A percentile compares a stretch with the other conserved stretches of the same genome.
Evolutionary conservation across 1,140 invertebrate species (phyloP).

Genomic region (Drosophila parabipectinata): DNA sequence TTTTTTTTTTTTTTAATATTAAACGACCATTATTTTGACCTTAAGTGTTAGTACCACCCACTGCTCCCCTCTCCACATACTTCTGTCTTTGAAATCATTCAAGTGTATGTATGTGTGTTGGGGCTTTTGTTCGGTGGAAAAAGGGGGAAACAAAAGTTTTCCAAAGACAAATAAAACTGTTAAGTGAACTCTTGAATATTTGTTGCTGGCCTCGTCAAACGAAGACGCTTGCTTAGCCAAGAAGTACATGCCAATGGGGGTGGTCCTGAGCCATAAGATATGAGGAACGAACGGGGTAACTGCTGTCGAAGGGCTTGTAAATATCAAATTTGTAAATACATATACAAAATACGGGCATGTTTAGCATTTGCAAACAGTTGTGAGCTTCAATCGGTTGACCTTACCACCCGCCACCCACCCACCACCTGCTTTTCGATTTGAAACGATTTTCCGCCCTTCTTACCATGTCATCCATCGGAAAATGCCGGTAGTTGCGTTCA

Average conservation of each 20-base stretch:
- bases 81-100: conserved; percentile 47
- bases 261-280: not conserved
- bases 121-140: conserved; percentile 6
- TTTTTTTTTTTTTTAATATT: no score
- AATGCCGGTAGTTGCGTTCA: conserved; percentile 19
- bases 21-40: not conserved
- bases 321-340: conserved; percentile 79
- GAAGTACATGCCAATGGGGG: not conserved
- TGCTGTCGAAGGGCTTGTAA: conserved; percentile 62
- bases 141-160: conserved; percentile 62
- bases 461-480: conserved; percentile 8
- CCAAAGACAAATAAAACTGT: conserved; percentile 80
- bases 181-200: conserved; percentile 77
- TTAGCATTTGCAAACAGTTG: conserved; percentile 78
- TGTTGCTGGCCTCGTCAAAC: conserved; percentile 51
- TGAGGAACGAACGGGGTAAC: not conserved
- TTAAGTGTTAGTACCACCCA: not conserved
- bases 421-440: no score
- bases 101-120: conserved; percentile 32
- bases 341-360: conserved; percentile 76
- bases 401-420: not conserved
- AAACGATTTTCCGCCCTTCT: conserved; percentile 12
- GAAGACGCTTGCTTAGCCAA: conserved; percentile 29
- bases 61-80: not conserved
- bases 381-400: conserved; percentile 40